Base-by-base conservation (phyloP, 1,140 invertebrate species). In the Campoletis sonorensis region DNA sequence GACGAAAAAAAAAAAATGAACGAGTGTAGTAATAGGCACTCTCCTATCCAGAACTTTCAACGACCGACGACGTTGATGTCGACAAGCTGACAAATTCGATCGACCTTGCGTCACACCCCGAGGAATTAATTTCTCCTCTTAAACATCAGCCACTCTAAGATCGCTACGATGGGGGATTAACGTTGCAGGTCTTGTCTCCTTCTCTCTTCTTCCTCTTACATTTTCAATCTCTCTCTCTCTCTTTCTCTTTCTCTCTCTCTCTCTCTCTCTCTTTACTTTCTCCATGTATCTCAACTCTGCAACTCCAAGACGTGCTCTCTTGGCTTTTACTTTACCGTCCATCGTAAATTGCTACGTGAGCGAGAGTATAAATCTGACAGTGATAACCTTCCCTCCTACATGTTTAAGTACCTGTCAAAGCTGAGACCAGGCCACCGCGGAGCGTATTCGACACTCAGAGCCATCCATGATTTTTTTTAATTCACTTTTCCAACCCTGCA, bases 101-200 rank as follows among this genome's bases (percentile, higher is more conserved):
- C 73, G 73, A 77, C 73, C 73, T 77, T 77, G 51, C 73, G 73
- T 64, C 54, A 54, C 73, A 54, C 73, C 49, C 54, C 27, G 54
- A 54, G 49, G 30, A 77, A 77, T 77, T 77, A 77, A 77, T 77
- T 77, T 51, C 73, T 77, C 54, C 73, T 77, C 51, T 77, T 77
- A 77, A 77, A 54, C 73, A 77, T 77, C 73, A 77, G 51, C 73
- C 73, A 77, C 73, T 61, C 73, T 64, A 37, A 16, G 49, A 23
- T 54, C 27, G 26, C n/a, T 77, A 77, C 54, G 73, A n/a, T n/a
- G 18, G 73, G 73, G 73, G 73, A 77, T 64, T 49, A 70, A 68
- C 64, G 40, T 61, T 79, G 70, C 79, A 73, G 40, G 54, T 80
- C 21, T 45, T 33, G n/a, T n/a, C n/a, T n/a, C n/a, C n/a, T n/a